Conservation (phyloP, 2,888 invertebrate genomes). For the Boloria euphrosyne region DNA sequence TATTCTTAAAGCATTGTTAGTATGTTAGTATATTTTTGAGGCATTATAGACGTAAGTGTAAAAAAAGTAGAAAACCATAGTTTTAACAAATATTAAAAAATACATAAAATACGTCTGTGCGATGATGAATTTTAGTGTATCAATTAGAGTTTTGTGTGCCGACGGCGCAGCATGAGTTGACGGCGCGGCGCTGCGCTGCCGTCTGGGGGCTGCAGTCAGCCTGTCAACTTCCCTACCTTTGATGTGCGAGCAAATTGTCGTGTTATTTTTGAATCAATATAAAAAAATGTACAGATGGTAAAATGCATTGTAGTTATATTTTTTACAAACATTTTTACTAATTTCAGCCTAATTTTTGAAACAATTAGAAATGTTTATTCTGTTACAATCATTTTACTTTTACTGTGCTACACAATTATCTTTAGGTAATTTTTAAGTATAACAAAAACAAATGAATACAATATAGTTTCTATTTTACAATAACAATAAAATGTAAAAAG, state of each 20-base stretch:
- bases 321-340: background rate
- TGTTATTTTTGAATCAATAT: constrained; percentile 51
- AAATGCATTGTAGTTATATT: background rate
- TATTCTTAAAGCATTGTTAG: no score
- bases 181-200: constrained; percentile 51
- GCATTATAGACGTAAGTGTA: background rate
- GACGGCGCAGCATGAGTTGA: constrained; percentile 69
- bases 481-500: constrained; percentile 61
- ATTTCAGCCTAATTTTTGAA: background rate
- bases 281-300: constrained; percentile 7
- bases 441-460: constrained; percentile 31
- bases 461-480: constrained; percentile 51
- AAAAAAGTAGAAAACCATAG: background rate
- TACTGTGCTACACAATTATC: background rate
- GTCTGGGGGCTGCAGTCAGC: constrained; percentile 43
- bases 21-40: no score
- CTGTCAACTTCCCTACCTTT: constrained; percentile 43
- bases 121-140: constrained; percentile 76
- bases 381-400: constrained; percentile 14
- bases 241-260: constrained; percentile 61
- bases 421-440: constrained; percentile 21
- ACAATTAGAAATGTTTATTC: background rate
- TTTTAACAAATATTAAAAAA: background rate
- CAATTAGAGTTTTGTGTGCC: constrained; percentile 79
- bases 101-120: constrained; percentile 44